phyloP scores from a whole-genome alignment of 2,797 vertebrate species.

The Sebastes oblongus region DNA sequence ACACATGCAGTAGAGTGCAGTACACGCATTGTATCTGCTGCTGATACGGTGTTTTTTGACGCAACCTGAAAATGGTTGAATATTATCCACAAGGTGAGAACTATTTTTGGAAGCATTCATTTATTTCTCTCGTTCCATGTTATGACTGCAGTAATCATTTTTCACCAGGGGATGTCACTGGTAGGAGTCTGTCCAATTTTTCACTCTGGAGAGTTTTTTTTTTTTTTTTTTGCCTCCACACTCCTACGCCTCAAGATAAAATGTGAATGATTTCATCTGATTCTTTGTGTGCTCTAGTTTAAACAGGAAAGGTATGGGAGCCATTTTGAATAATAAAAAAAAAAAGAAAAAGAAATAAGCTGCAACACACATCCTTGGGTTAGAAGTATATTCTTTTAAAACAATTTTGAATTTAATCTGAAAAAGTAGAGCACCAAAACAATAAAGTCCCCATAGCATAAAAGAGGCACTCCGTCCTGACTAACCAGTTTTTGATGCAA shows the following conservation, averaged over 20 bases:
- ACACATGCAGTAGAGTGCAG: neutral
- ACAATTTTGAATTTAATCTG: slow-evolving; percentile 78
- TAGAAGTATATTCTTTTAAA: slow-evolving; percentile 77
- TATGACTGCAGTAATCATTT: slow-evolving; percentile 61
- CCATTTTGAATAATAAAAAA: neutral
- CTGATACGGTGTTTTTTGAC: neutral
- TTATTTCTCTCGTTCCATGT: slow-evolving; percentile 46
- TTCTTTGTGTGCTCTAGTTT: slow-evolving; percentile 23
- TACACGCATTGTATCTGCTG: neutral
- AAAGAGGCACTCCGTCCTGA: slow-evolving; percentile 77
- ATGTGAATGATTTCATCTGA: slow-evolving; percentile 44
- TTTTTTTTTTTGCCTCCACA: neutral
- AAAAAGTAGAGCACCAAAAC: slow-evolving; percentile 83
- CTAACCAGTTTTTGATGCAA: slow-evolving; percentile 69
- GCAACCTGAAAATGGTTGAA: slow-evolving; percentile 37
- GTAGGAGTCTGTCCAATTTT: slow-evolving; percentile 15
- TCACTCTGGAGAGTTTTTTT: slow-evolving; percentile 12
- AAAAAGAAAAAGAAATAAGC: slow-evolving; percentile 47
- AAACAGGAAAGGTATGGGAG: slow-evolving; percentile 4
- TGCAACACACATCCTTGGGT: slow-evolving; percentile 67
- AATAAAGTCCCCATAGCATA: slow-evolving; percentile 76
- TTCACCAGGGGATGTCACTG: slow-evolving; percentile 68
- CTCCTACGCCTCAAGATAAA: slow-evolving; percentile 14
- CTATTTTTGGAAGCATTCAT: slow-evolving; percentile 72
- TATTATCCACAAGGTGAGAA: slow-evolving; percentile 64